Percentiles rank a stretch among this genome's conserved stretches.
phyloP scores from a whole-genome alignment of 2,113 vertebrate species.

The Chloropsis cyanopogon region DNA sequence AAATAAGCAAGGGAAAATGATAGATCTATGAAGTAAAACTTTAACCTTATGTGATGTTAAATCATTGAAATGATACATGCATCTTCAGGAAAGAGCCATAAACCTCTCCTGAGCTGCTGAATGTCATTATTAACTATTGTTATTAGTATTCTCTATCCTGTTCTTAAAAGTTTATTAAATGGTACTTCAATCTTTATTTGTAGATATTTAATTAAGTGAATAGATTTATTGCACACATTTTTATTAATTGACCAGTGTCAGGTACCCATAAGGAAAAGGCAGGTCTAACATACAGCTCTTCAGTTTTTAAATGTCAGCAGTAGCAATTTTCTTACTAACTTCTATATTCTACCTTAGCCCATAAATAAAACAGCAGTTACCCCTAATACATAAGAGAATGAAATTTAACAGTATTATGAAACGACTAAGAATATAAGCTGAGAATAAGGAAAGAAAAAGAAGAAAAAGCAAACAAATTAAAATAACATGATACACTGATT shows the following conservation, averaged over 20 bases:
- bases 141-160: neutral
- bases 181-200: neutral
- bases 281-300: neutral
- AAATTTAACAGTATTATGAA: neutral
- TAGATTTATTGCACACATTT: neutral
- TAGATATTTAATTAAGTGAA: neutral
- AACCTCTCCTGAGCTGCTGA: neutral
- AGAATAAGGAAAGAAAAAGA: slow-evolving; percentile 2
- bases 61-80: neutral
- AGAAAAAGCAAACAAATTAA: slow-evolving; percentile 51
- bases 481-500: slow-evolving; percentile 53
- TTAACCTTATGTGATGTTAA: neutral
- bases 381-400: neutral
- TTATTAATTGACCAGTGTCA: neutral
- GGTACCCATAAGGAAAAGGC: neutral
- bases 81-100: neutral
- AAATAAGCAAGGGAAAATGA: neutral
- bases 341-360: neutral
- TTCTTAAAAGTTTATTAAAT: neutral
- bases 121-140: neutral
- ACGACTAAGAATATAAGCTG: neutral
- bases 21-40: neutral
- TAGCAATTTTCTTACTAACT: neutral
- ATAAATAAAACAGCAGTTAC: slow-evolving; percentile 16
- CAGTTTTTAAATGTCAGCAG: neutral